phyloP scores from a whole-genome alignment of 2,797 vertebrate genomes.

The Pempheris klunzingeri region DNA sequence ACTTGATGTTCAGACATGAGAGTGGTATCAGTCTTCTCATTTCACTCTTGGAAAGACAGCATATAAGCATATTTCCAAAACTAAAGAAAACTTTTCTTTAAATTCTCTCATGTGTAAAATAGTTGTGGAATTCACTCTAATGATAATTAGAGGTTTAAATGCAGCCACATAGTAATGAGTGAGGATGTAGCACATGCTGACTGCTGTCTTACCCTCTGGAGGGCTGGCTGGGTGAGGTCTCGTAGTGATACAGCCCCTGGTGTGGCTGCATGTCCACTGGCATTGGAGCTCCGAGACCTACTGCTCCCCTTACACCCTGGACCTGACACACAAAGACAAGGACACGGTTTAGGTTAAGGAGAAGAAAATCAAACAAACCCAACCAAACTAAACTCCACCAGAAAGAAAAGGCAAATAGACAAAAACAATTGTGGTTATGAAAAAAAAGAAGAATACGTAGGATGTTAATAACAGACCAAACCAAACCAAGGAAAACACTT shows the following conservation, averaged over 20 bases:
- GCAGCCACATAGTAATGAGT: not conserved
- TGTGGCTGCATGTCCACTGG: slow-evolving; percentile 90
- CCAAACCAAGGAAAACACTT: slow-evolving; percentile 62
- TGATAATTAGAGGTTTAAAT: not conserved
- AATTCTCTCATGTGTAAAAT: not conserved
- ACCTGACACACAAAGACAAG: slow-evolving; percentile 63
- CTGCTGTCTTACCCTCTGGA: slow-evolving; percentile 83
- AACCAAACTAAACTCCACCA: slow-evolving; percentile 52
- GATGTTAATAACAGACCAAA: slow-evolving; percentile 70
- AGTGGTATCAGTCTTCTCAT: not conserved
- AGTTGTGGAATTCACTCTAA: not conserved
- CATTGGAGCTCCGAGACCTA: slow-evolving; percentile 82
- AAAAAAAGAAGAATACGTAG: slow-evolving; percentile 49
- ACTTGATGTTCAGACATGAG: not conserved
- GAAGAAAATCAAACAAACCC: slow-evolving; percentile 68
- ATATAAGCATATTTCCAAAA: not conserved
- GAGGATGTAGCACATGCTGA: not conserved
- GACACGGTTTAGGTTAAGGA: slow-evolving; percentile 48
- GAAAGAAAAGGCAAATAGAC: slow-evolving; percentile 62
- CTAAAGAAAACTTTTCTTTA: not conserved
- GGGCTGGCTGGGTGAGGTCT: slow-evolving; percentile 83
- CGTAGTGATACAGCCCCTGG: slow-evolving; percentile 88
- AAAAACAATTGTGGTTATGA: slow-evolving; percentile 67
- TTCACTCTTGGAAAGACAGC: not conserved
- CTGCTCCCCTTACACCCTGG: slow-evolving; percentile 77